Evolutionary conservation across 2,888 invertebrate species (phyloP).

Genomic region (Scelioninae gen. 1): DNA sequence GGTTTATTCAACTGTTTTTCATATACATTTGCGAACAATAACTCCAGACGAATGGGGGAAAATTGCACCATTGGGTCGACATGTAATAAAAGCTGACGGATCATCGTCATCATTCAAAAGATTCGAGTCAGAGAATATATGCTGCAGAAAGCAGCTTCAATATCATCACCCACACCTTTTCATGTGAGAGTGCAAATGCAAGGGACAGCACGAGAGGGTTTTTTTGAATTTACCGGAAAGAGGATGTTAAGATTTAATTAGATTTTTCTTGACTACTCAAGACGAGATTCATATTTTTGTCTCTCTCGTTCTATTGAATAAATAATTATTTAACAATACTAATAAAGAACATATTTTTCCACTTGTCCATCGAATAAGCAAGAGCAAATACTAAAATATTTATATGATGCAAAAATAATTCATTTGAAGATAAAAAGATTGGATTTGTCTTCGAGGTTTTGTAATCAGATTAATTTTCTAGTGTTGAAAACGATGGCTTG

Average conservation of each 20-base stretch:
- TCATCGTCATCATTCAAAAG: constrained; percentile 29
- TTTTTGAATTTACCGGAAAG: constrained; percentile 5
- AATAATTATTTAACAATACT: constrained; percentile 17
- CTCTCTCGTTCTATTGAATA: neutral
- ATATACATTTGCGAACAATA: constrained; percentile 15
- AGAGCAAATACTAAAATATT: too few relatives aligned
- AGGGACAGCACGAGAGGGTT: neutral
- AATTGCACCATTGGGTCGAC: neutral
- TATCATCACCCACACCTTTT: constrained; percentile 26
- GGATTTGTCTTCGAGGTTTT: too few relatives aligned
- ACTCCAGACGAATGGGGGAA: neutral
- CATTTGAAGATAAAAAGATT: too few relatives aligned
- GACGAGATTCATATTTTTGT: neutral
- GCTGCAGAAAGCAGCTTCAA: constrained; percentile 28
- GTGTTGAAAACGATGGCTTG: too few relatives aligned
- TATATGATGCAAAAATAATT: too few relatives aligned
- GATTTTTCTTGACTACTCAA: constrained; percentile 15
- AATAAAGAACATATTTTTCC: too few relatives aligned
- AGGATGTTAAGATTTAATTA: constrained; percentile 31
- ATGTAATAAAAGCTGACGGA: constrained; percentile 31
- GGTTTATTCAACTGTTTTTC: neutral
- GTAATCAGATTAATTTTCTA: too few relatives aligned
- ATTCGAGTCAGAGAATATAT: constrained; percentile 3
- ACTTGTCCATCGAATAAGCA: too few relatives aligned
- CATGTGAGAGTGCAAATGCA: constrained; percentile 18